These are phyloP conservation scores for Conger conger DNA, from an alignment of 2,113 vertebrate genomes.

Conservation along the genomic window DNA sequence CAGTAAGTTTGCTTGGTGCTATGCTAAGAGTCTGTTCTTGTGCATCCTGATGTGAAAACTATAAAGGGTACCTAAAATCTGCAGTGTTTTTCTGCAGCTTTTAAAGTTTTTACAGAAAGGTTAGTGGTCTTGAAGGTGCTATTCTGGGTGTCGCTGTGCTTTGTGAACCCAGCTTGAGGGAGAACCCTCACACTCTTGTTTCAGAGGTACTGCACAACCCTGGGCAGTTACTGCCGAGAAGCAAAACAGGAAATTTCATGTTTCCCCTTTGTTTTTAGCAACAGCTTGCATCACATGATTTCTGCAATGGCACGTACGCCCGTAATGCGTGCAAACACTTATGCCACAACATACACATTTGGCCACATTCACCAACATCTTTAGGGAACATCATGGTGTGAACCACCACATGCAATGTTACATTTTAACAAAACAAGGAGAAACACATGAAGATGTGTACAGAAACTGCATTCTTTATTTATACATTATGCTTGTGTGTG, in stretches of 20 bases:
- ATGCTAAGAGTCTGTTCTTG: background rate
- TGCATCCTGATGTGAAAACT: background rate
- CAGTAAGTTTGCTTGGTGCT: background rate
- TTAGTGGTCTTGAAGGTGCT: background rate
- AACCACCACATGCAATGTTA: conserved; percentile 32
- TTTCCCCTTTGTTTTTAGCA: conserved; percentile 74
- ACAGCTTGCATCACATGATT: conserved; percentile 65
- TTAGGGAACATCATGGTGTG: conserved; percentile 26
- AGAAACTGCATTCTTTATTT: background rate
- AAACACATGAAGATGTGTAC: background rate
- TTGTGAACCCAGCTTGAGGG: conserved; percentile 43
- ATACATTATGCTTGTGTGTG: background rate
- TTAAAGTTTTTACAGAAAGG: conserved; percentile 3
- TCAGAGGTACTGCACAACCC: conserved; percentile 53
- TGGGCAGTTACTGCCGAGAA: conserved; percentile 73
- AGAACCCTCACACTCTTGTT: conserved; percentile 55
- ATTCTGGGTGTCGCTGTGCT: conserved; percentile 23
- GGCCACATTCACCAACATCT: conserved; percentile 36
- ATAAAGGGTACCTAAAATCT: background rate
- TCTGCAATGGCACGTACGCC: conserved; percentile 50
- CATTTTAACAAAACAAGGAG: background rate
- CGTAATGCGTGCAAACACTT: conserved; percentile 31
- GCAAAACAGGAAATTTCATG: conserved; percentile 81
- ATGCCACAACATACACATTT: conserved; percentile 10
- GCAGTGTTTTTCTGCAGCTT: no score